Base-by-base conservation (phyloP, 1,140 invertebrate genomes). In the Subanguina moxae region DNA sequence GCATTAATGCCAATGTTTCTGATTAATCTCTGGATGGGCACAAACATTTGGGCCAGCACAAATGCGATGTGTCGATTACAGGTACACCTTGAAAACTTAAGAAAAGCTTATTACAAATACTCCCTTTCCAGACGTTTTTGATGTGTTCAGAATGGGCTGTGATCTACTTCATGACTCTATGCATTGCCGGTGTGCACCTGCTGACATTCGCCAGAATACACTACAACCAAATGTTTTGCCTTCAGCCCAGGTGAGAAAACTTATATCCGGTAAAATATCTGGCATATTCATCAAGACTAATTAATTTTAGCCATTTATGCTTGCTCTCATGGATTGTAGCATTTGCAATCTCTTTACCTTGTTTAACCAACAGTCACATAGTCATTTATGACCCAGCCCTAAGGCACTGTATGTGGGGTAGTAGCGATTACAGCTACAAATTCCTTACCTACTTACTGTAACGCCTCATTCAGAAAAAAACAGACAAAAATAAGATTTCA, bases 121-220 rank as follows among this genome's bases (percentile, higher is more conserved):
- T 30, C 23, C 28, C 15, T 17, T 72, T 80, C 30, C 57, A 83
- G 81, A 80, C 82, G 0, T 77, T 80, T 21, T 52, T 83, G n/a
- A 80, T 78, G 19, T 83, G 77, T 48, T 61, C 78, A 5, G 70
- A 77, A 23, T 82, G 80, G 80, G 73, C 79, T 1, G 80, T 82
- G 5, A 69, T 82, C 27, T 67, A 82, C 23, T 76, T 78, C 59
- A 83, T 78, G 78, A 70, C 70, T 11, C 62, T 82, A 23, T 83
- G 80, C 76, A 82, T 82, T 25, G 81, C 80, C 8, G 80, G 80
- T n/a, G 80, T 82, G 11, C 80, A 82, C 64, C 57, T 82, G 38
- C 72, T 82, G 17, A 82, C 80, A 25, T 82, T 82, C 48, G 81
- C 81, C 23, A 74, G 80, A 23, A 82, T 82, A 58, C 80, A 82